These are phyloP conservation scores for Paramuricea clavata DNA, from an alignment of 92 coral and sea anemone species.

Conservation along the genomic window DNA sequence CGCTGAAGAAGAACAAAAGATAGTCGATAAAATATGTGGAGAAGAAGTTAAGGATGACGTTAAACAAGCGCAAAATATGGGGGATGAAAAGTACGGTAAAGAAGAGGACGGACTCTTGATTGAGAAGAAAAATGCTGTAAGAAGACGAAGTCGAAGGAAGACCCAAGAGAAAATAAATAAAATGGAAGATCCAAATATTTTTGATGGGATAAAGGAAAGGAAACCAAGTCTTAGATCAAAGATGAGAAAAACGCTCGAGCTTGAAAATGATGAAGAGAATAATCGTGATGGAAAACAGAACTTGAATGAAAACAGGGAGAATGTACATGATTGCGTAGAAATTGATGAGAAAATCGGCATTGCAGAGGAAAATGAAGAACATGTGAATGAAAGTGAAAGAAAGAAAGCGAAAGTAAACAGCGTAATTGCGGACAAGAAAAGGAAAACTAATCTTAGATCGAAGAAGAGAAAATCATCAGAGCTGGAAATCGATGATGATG, in stretches of 20 bases:
- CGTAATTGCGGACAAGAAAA: not conserved
- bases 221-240: not conserved
- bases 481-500: not conserved
- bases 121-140: not conserved
- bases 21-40: not conserved
- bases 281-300: not conserved
- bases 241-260: not conserved
- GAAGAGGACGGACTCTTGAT: too few species aligned
- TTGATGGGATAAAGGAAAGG: not conserved
- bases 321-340: not conserved
- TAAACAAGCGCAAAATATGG: not conserved
- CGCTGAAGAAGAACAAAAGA: not conserved
- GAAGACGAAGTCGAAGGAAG: not conserved
- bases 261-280: not conserved
- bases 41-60: not conserved
- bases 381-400: not conserved
- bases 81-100: not conserved
- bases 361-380: not conserved
- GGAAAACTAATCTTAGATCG: not conserved
- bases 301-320: not conserved
- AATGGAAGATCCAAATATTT: not conserved
- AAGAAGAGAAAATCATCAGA: not conserved
- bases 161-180: not conserved
- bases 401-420: not conserved
- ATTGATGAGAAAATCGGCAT: not conserved